Base-by-base conservation (phyloP, 2,797 vertebrate species). In the Acipenser ruthenus region DNA sequence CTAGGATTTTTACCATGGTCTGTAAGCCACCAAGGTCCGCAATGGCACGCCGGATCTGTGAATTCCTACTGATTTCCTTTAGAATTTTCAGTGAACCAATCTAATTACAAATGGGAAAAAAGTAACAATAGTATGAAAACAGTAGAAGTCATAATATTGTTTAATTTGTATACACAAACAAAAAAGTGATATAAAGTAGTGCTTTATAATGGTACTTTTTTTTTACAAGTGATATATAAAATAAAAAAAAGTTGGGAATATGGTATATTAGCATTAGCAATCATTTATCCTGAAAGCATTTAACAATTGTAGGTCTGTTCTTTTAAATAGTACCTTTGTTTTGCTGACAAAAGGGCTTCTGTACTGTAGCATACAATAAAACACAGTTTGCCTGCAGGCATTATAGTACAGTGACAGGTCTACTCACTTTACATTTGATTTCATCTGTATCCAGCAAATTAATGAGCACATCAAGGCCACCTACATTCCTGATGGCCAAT, bases 11-110 rank as follows among this genome's bases (percentile, higher is more conserved):
- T 72, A 97, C 91, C 79, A 97, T 90, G 73, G 87, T 85, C 79
- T 93, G 89, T 73, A 98, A 82, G 8, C 94, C 95, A 3, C 86
- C 89, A 78, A 94, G 85, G 79, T 95, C 91, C 71, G 90, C 89
- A 69, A 98, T 93, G 74, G 84, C 75, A 64, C 83, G 88, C 76
- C 91, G 90, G 77, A 96, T 95, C 83, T 92, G 88, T 50, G 85
- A 52, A 72, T 93, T 96, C 66, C 89, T 80, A 80, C 94, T 97
- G 62, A 99, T 93, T 84, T 93, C 92, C 78, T 92, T 91, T 75
- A 98, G 78, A 75, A 99, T 96, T 87, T 96, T 96, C 80, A 99
- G 88, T 65, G 95, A 96, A 69, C 94, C 94, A 67, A 94, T 93
- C 94, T 98, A 79, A 77, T 69, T 13, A 72, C 51, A 70, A 73